Base-by-base conservation (phyloP, 1,140 invertebrate genomes). In the Drosophila navojoa region DNA sequence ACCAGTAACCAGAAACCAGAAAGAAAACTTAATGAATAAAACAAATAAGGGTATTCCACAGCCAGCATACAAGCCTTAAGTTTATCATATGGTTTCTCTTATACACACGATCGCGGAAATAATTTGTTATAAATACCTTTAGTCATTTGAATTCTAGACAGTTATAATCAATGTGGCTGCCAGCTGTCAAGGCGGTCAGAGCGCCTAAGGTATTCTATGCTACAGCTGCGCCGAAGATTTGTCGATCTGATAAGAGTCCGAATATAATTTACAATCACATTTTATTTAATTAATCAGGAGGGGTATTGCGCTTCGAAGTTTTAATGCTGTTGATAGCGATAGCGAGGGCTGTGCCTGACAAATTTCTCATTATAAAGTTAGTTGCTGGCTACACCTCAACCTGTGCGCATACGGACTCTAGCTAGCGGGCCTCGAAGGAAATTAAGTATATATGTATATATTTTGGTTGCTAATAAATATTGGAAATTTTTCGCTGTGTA, bases 201-300 rank as follows among this genome's bases (percentile, higher is more conserved):
- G 54, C 50, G 50, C 50, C 50, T 70, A 62, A 67, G 69, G 52
- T 76, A 63, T 72, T 68, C 32, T 71, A 66, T 38, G 35, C 69
- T 64, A 61, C 70, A 73, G 64, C 74, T 4, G 11, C 61, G 50
- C 50, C 60, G 29, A 74, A 85, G 81, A 85, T 79, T 84, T 84
- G 72, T 64, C 72, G 7, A 19, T 16, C 32, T 40, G 82, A 86
- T 86, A 87, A 71, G 62, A 62, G 54, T 45, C 35, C 35, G 49
- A 40, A 71, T 62, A 64, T 76, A 87, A 87, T 87, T 86, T 87
- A 86, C 76, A 64, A 86, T 79, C 76, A 62, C 40, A 49, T 71
- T 81, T 79, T 79, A 76, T 82, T 87, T 70, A 75, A 86, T 87
- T 86, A 87, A 87, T 86, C 82, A 86, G 81, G 77, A 57, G 64